Percentiles rank a stretch among this genome's conserved stretches.
phyloP scores from a whole-genome alignment of 35 echinoderm and acorn worm species.

The Hemicentrotus pulcherrimus region DNA sequence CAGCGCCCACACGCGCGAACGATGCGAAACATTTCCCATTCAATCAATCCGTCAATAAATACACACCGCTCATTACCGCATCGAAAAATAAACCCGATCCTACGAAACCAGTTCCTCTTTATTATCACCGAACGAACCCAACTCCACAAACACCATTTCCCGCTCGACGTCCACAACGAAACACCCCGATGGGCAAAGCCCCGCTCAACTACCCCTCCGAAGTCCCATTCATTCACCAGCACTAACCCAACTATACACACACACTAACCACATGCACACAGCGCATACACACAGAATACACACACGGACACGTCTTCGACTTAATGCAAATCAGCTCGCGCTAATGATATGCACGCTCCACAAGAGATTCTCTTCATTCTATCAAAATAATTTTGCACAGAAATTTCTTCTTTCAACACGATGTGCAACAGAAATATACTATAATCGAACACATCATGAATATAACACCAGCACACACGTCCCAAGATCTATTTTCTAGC shows the following conservation, averaged over 20 bases:
- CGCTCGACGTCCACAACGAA: constrained; percentile 25
- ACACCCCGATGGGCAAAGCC: constrained; percentile 6
- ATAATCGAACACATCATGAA: not conserved
- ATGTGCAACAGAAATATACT: constrained; percentile 23
- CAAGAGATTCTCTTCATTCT: constrained; percentile 18
- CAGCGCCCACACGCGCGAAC: not conserved
- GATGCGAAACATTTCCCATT: constrained; percentile 27
- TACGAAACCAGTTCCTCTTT: constrained; percentile 42
- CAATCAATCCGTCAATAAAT: constrained; percentile 30
- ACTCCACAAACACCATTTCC: constrained; percentile 36
- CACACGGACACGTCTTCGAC: constrained; percentile 30
- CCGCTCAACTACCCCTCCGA: constrained; percentile 36
- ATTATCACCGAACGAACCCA: constrained; percentile 6
- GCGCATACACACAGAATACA: constrained; percentile 20
- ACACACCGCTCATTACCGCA: constrained; percentile 25
- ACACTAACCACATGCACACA: constrained; percentile 2
- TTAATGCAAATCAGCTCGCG: constrained; percentile 41
- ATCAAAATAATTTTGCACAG: constrained; percentile 38
- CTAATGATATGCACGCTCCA: constrained; percentile 33
- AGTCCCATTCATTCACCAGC: constrained; percentile 35
- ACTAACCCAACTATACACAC: constrained; percentile 18
- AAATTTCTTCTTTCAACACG: constrained; percentile 45
- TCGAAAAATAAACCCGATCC: constrained; percentile 49
- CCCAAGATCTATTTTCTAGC: constrained; percentile 6
- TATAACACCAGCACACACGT: constrained; percentile 39